Evolutionary conservation across 2,888 invertebrate genomes (phyloP), one percentile per base, ranked within the genome.

Genomic region (Carcina quercana): DNA sequence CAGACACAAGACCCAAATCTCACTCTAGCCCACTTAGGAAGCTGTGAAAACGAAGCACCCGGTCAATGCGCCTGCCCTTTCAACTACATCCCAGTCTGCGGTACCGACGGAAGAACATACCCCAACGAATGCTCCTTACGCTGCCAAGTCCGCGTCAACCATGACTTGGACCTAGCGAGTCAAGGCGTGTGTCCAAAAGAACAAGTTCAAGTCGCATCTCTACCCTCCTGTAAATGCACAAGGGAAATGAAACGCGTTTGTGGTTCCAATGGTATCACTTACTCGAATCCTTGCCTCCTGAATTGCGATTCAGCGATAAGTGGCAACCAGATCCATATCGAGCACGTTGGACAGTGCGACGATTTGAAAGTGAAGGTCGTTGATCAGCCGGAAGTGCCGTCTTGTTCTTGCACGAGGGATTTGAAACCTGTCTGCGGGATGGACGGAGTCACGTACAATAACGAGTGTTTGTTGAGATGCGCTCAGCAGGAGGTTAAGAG

Each of bases 371-470:
- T 32, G 1, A 31, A 24, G 7, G 31, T 26, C 10, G 26, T 25
- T 11, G 32, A 27, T 6, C 24, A 27, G n/a, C 30, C 33, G 7
- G 25, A 6, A 3, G 22, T 4, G 14, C 2, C 2, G 3, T n/a
- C 3, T 11, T 47, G 47, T 15, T 25, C 25, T 2, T 47, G 47
- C 29, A 31, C 41, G 3, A 35, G 43, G 31, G 36, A 44, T 1
- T 43, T 38, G n/a, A 31, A 76, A n/a, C 85, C 86, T 13, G 87
- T 90, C 6, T 92, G 92, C 63, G 91, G 90, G 11, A 86, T 88
- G 24, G 89, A 92, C 61, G 89, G 89, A 5, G 75, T 83, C 37
- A 90, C 90, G 0, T 92, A 92, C 67, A 72, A 78, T 37, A 90
- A 86, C 65, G 8, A 87, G 1, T 59, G 56, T 13, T 30, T 45